Evolutionary conservation across 2,888 invertebrate genomes (phyloP).

Genomic region (Scelioninae gen. 1): DNA sequence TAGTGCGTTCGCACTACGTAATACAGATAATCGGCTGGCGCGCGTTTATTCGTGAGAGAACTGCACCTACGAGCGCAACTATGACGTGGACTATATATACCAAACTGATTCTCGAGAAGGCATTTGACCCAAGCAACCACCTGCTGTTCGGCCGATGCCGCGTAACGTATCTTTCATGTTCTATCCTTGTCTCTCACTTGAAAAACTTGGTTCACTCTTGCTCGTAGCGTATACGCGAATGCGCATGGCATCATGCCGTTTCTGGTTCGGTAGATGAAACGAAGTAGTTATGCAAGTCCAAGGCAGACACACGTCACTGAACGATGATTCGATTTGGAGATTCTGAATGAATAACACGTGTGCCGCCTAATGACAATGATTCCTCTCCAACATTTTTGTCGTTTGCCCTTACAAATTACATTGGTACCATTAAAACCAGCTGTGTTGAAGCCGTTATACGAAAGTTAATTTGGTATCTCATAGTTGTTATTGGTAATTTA

Average conservation of each 20-base stretch:
- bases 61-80: constrained; percentile 69
- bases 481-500: too few species aligned
- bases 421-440: too few species aligned
- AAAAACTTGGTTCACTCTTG: constrained; percentile 51
- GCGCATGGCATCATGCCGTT: constrained; percentile 77
- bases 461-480: too few species aligned
- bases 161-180: constrained; percentile 74
- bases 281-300: constrained; percentile 76
- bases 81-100: constrained; percentile 73
- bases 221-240: constrained; percentile 73
- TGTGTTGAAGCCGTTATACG: too few species aligned
- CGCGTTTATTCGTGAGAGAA: constrained; percentile 58
- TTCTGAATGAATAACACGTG: constrained; percentile 64
- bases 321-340: constrained; percentile 64
- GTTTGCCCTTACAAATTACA: neutral
- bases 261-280: constrained; percentile 74
- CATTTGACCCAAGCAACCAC: constrained; percentile 82
- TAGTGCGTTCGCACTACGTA: constrained; percentile 51
- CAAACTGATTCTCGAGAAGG: constrained; percentile 81
- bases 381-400: constrained; percentile 23
- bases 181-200: constrained; percentile 62
- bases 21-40: constrained; percentile 38
- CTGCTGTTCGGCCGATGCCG: constrained; percentile 81
- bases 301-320: constrained; percentile 48
- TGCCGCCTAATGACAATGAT: constrained; percentile 36